Evolutionary conservation across 1,140 invertebrate species (phyloP).

Genomic region (Philaenus spumarius): DNA sequence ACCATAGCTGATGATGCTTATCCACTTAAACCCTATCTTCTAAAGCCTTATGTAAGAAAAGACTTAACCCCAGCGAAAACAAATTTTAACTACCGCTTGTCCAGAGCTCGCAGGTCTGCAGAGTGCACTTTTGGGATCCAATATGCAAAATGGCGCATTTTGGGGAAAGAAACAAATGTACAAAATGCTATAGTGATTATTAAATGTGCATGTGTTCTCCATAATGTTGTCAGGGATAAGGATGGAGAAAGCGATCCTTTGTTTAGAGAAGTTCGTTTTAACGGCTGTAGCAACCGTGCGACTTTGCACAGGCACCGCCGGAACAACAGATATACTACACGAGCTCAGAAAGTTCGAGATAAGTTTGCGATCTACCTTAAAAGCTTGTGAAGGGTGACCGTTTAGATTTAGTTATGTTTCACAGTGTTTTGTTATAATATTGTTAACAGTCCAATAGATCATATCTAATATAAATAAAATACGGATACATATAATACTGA

Average conservation of each 20-base stretch:
- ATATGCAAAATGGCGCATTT: conserved; percentile 15
- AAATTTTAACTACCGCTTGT: conserved; percentile 40
- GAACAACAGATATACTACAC: too few relatives aligned
- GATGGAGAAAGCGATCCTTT: conserved; percentile 7
- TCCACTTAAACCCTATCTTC: conserved; percentile 38
- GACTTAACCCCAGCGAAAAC: too few relatives aligned
- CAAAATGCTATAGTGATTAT: conserved; percentile 11
- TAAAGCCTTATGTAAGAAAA: conserved; percentile 42
- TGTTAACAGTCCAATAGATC: too few relatives aligned
- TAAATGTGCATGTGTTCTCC: conserved; percentile 16
- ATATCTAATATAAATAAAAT: too few relatives aligned
- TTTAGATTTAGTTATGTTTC: too few relatives aligned
- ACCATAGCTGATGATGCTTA: conserved; percentile 42
- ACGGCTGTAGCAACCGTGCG: too few relatives aligned
- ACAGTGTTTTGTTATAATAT: too few relatives aligned
- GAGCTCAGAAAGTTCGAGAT: too few relatives aligned
- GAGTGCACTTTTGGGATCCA: conserved; percentile 49
- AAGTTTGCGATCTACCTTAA: too few relatives aligned
- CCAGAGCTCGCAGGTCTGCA: conserved; percentile 36
- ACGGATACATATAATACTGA: too few relatives aligned
- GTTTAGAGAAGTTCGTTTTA: conserved; percentile 1
- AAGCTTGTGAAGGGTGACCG: too few relatives aligned
- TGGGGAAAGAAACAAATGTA: conserved; percentile 14
- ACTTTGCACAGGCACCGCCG: too few relatives aligned
- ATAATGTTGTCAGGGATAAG: conserved; percentile 16